Base-by-base conservation (phyloP, 2,113 vertebrate species). In the human (Homo sapiens) region DNA sequence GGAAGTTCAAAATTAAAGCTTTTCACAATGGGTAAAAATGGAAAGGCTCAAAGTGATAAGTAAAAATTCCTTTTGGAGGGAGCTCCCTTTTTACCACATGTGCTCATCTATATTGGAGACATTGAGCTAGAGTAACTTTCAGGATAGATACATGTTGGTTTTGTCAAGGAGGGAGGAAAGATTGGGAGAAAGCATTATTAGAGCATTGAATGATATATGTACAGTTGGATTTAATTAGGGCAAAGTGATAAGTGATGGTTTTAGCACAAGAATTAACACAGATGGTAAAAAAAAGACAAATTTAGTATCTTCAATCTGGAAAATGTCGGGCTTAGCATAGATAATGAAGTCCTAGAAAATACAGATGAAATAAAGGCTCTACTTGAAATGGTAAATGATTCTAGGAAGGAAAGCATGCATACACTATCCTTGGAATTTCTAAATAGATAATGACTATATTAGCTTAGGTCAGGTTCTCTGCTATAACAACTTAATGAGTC, bases 251-350 rank as follows among this genome's bases (percentile, higher is more conserved):
- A 98, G 96, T 97, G 96, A 97, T 95, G 81, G 81, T 95, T 98
- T 96, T 96, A 98, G 96, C 90, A 97, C 66, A 97, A 94, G 76
- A 98, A 98, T 98, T 98, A 98, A 97, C 96, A 97, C 97, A 98
- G 96, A 98, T 97, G 97, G 95, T 97, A 11, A 64, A 97, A 97
- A 97, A 97, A 97, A 97, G 94, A 98, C 92, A 97, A 97, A 97
- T 96, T 97, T 97, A 97, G 96, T 94, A 97, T 97, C 96, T 98
- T 96, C 95, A 98, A 96, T 97, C 96, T 97, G 97, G 95, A 97
- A 98, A 98, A 98, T 98, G 96, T 97, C 97, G 97, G 96, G 52
- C 95, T 93, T 93, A 86, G 94, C 97, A 97, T 98, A 93, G 92
- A 96, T 98, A 98, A 98, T 98, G 88, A 97, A 97, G 90, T 96